Evolutionary conservation across 2,888 invertebrate genomes (phyloP), one percentile per base, ranked within the genome.

Genomic region (Drosophila infuscata): DNA sequence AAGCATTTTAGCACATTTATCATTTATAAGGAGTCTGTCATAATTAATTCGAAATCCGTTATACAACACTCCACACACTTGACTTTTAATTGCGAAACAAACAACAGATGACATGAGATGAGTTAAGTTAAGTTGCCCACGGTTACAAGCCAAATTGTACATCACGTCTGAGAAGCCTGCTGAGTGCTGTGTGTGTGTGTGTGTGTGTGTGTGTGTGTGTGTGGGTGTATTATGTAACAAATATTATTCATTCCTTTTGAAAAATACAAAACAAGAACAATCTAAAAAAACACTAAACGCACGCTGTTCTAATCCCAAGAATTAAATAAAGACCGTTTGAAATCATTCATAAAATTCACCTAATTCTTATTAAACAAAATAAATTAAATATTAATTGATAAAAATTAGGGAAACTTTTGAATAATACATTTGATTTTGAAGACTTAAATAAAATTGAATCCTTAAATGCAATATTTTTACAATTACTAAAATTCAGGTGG

Each of bases 31-130:
- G 17, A n/a, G 29, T 25, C 20, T 25, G 1, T 29, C 29, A 12
- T 25, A 38, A 54, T 29, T 33, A 33, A 29, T 38, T 29, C n/a
- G 8, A 30, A 41, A 38, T 56, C n/a, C 30, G n/a, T 56, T 30
- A 12, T 15, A 41, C 15, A n/a, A 56, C 25, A 46, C 46, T 30
- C 29, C 3, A 5, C 12, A 7, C 2, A 30, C 25, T 48, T 48
- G 5, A 35, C 7, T 35, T 60, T 51, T 33, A 51, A 51, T 60
- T 36, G 35, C n/a, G 35, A 17, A 33, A 48, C 48, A 59, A 35
- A 48, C 29, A 49, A 33, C 53, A 29, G 20, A 51, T 51, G 20
- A 36, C 6, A 15, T 15, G 51, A 35, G 60, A 51, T 36, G 51
- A 60, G 15, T 51, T 25, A 25, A 25, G 25, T 25, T 25, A 25